These are phyloP conservation scores for Cyclophora punctaria DNA, from an alignment of 2,888 invertebrate genomes.

Conservation along the genomic window DNA sequence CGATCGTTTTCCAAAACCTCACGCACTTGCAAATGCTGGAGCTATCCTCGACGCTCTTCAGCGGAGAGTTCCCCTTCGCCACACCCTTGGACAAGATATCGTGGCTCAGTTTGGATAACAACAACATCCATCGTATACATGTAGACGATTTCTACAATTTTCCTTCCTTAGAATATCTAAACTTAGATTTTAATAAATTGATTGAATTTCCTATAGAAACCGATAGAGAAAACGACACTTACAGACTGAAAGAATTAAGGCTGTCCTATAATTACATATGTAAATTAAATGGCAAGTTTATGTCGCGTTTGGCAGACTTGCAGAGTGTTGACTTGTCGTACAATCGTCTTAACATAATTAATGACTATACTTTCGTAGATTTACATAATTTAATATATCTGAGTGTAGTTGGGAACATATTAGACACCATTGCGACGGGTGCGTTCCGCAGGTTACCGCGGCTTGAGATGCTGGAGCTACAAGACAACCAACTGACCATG, in stretches of 20 bases:
- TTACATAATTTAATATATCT: slow-evolving; percentile 82
- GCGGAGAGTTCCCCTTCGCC: slow-evolving; percentile 80
- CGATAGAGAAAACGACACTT: slow-evolving; percentile 56
- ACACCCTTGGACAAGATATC: slow-evolving; percentile 78
- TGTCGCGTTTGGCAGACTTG: slow-evolving; percentile 78
- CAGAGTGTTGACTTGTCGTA: slow-evolving; percentile 83
- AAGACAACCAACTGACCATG: slow-evolving; percentile 79
- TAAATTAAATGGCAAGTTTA: slow-evolving; percentile 78
- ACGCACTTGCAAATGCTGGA: slow-evolving; percentile 84
- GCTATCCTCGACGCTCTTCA: slow-evolving; percentile 84
- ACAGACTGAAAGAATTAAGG: slow-evolving; percentile 83
- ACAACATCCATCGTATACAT: slow-evolving; percentile 77
- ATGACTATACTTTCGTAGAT: slow-evolving; percentile 78
- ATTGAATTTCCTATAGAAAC: slow-evolving; percentile 77
- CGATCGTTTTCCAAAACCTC: slow-evolving; percentile 78
- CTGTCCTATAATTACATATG: slow-evolving; percentile 85
- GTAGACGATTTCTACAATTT: slow-evolving; percentile 80
- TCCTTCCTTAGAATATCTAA: slow-evolving; percentile 82
- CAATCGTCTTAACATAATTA: slow-evolving; percentile 79
- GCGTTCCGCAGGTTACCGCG: slow-evolving; percentile 82
- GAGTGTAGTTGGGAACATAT: slow-evolving; percentile 83
- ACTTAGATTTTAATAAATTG: slow-evolving; percentile 87
- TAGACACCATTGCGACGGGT: slow-evolving; percentile 78
- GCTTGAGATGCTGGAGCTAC: slow-evolving; percentile 82
- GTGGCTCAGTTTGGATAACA: slow-evolving; percentile 89